Evolutionary conservation across 2,888 invertebrate genomes (phyloP), one percentile per base, ranked within the genome.

Genomic region (Folsomia manolachei): DNA sequence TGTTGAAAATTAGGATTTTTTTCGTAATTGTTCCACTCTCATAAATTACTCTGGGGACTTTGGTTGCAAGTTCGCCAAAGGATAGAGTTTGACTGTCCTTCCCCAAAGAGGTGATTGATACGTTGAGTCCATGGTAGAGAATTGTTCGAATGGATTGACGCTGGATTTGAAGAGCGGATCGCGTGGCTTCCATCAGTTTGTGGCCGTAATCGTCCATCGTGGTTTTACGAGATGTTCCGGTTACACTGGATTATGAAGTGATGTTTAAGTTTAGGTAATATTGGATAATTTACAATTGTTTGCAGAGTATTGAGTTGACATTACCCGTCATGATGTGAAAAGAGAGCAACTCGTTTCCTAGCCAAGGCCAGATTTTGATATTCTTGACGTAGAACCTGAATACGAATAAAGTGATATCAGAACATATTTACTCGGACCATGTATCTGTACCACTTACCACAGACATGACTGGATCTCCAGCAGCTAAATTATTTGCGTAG

Each of bases 191-290:
- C 81, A 92, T 92, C 52, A 95, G 83, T 81, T 93, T 92, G 68
- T 92, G 86, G 0, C 94, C 94, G 82, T 96, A 97, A 83, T 98
- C 97, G 73, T 91, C 89, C 92, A 96, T 96, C 0, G 97, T 97
- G 80, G 88, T 90, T 0, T 91, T 89, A 82, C 94, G 95, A 1
- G 95, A 93, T 0, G 97, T 97, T 2, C 97, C 97, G 0, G 97
- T 72, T 4, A 69, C 63, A n/a, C 72, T 56, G 21, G 7, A 56
- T 14, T 14, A 21, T 7, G 21, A n/a, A n/a, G n/a, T n/a, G n/a
- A n/a, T n/a, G n/a, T n/a, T n/a, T n/a, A n/a, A n/a, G n/a, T n/a
- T n/a, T n/a, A n/a, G n/a, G n/a, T n/a, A n/a, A n/a, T n/a, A n/a
- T n/a, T n/a, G n/a, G n/a, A n/a, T n/a, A n/a, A n/a, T n/a, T n/a